Evolutionary conservation across 2,113 vertebrate genomes (phyloP).

Genomic region (Caranx melampygus): DNA sequence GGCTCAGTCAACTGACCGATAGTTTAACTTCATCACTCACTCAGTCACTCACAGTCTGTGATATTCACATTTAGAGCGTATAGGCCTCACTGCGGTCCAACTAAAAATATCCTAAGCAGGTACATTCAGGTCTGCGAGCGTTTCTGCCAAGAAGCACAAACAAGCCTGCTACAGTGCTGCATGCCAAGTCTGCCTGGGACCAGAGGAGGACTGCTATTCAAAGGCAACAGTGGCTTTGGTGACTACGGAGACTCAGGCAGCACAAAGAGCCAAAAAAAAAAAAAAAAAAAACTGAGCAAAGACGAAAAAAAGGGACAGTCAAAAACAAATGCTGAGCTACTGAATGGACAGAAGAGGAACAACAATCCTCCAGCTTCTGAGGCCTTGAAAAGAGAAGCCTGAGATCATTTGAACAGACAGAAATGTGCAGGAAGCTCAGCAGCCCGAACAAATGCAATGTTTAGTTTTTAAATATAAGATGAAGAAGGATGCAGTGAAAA

Average conservation of each 20-base stretch:
- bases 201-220: constrained; percentile 59
- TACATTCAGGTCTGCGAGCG: constrained; percentile 44
- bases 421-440: constrained; percentile 10
- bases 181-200: constrained; percentile 57
- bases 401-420: not conserved
- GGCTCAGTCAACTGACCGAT: too few relatives aligned
- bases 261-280: constrained; percentile 53
- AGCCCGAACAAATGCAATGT: not conserved
- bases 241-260: constrained; percentile 38
- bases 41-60: too few relatives aligned
- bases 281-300: constrained; percentile 13
- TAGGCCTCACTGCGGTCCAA: too few relatives aligned
- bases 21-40: too few relatives aligned
- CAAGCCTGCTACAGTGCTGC: constrained; percentile 50
- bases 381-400: not conserved
- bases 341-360: constrained; percentile 33
- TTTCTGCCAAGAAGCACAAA: constrained; percentile 55
- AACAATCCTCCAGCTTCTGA: constrained; percentile 7
- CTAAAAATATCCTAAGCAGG: constrained; percentile 15
- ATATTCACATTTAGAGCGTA: too few relatives aligned
- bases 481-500: not conserved
- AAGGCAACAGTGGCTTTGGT: constrained; percentile 57
- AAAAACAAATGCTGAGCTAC: constrained; percentile 31
- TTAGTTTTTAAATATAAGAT: not conserved
- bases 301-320: constrained; percentile 2